Conservation (phyloP, 2,797 vertebrate species). For the Catostomus latipinnis region DNA sequence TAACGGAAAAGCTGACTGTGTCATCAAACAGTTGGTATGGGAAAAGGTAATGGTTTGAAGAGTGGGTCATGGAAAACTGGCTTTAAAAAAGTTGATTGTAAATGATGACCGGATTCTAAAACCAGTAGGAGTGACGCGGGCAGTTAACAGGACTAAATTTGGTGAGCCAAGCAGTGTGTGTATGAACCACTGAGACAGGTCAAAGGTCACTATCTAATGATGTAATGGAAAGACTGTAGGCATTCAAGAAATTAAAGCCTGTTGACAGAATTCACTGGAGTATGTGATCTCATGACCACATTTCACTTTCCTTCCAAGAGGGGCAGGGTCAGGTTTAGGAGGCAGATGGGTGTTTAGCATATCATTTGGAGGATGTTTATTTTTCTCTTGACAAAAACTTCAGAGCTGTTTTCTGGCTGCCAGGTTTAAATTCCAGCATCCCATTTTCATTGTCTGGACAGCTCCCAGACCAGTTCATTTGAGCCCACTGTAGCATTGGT, state of each 20-base stretch:
- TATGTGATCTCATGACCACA: conserved; percentile 45
- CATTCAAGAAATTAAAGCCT: conserved; percentile 53
- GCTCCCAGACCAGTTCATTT: conserved; percentile 50
- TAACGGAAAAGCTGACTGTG: neutral
- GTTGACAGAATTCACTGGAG: conserved; percentile 49
- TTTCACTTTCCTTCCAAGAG: conserved; percentile 41
- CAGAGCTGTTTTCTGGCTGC: conserved; percentile 16
- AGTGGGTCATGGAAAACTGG: neutral
- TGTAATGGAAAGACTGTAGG: conserved; percentile 61
- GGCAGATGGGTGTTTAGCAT: conserved; percentile 38
- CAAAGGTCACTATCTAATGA: conserved; percentile 57
- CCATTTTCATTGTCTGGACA: conserved; percentile 48
- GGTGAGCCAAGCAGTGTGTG: conserved; percentile 16
- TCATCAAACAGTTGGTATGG: conserved; percentile 22
- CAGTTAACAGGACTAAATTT: conserved; percentile 29
- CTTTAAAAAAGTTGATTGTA: conserved; percentile 6
- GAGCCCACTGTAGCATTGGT: conserved; percentile 28
- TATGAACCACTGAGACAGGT: conserved; percentile 37
- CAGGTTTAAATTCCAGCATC: conserved; percentile 52
- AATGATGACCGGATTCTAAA: conserved; percentile 25
- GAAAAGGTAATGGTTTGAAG: conserved; percentile 18
- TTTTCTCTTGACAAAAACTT: conserved; percentile 55
- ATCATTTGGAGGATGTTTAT: conserved; percentile 52
- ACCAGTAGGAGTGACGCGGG: neutral
- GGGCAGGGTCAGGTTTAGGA: conserved; percentile 16